Evolutionary conservation across 2,888 invertebrate species (phyloP).

Genomic region (Yponomeuta malinellus): DNA sequence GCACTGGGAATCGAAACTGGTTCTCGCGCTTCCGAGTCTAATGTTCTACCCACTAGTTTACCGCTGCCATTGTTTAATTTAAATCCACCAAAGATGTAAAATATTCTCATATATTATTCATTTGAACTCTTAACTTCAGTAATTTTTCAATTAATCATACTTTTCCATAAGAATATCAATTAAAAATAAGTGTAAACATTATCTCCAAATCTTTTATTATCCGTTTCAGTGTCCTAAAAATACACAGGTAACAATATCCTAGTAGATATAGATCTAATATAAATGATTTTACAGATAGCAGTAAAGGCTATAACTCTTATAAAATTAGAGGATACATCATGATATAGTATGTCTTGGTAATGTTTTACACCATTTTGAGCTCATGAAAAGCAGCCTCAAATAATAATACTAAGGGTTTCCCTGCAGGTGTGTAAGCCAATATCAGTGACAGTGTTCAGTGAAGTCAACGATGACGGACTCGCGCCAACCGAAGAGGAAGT

Average conservation of each 20-base stretch:
- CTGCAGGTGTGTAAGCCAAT: slow-evolving; percentile 18
- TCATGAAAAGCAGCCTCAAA: slow-evolving; percentile 16
- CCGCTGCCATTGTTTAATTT: too few relatives aligned
- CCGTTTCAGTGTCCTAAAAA: neutral
- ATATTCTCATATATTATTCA: too few relatives aligned
- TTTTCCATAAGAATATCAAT: neutral
- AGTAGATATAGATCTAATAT: slow-evolving; percentile 6
- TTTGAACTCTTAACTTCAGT: too few relatives aligned
- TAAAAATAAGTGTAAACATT: neutral
- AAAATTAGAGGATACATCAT: slow-evolving; percentile 42
- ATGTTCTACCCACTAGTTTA: too few relatives aligned
- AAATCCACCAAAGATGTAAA: too few relatives aligned
- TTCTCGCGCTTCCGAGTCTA: too few relatives aligned
- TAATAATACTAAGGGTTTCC: slow-evolving; percentile 12
- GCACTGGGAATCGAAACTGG: too few relatives aligned
- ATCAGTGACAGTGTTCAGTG: slow-evolving; percentile 96
- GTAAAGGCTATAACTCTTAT: slow-evolving; percentile 41
- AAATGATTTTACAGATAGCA: slow-evolving; percentile 8
- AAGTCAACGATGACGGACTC: slow-evolving; percentile 95
- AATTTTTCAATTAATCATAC: too few relatives aligned
- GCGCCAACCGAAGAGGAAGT: slow-evolving; percentile 97
- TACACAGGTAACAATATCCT: slow-evolving; percentile 5
- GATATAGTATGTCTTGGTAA: slow-evolving; percentile 25
- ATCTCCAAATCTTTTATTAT: neutral
- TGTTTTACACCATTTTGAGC: slow-evolving; percentile 48